These are phyloP conservation scores for Mactromeris polynyma DNA, from an alignment of 2,888 invertebrate genomes.

Conservation along the genomic window DNA sequence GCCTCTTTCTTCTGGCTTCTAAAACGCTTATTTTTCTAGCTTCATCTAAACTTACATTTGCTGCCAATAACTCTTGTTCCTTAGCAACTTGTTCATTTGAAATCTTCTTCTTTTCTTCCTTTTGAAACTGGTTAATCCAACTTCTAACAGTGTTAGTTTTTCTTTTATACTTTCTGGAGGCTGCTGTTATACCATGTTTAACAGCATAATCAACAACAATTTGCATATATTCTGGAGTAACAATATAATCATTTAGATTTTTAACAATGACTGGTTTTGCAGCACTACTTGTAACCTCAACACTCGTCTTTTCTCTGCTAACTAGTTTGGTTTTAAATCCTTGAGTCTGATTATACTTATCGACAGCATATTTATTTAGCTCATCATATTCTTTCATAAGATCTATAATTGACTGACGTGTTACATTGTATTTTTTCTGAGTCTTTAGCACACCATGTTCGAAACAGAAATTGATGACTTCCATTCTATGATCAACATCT, in stretches of 20 bases:
- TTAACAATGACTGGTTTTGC: constrained; percentile 44
- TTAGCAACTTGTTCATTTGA: constrained; percentile 44
- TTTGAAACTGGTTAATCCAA: constrained; percentile 56
- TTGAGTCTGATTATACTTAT: constrained; percentile 40
- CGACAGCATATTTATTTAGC: constrained; percentile 47
- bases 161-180: constrained; percentile 59
- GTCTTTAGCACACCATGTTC: constrained; percentile 65
- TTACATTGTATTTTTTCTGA: constrained; percentile 60
- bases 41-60: constrained; percentile 40
- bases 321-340: constrained; percentile 56
- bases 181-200: constrained; percentile 67
- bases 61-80: constrained; percentile 43
- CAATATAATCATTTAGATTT: constrained; percentile 63
- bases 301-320: constrained; percentile 67
- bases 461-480: constrained; percentile 59
- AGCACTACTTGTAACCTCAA: constrained; percentile 46
- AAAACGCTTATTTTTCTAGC: constrained; percentile 37
- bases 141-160: constrained; percentile 57
- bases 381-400: constrained; percentile 67
- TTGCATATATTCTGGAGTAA: constrained; percentile 62
- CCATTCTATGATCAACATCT: constrained; percentile 49
- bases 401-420: constrained; percentile 63
- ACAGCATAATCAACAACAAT: constrained; percentile 65
- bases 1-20: constrained; percentile 43
- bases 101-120: constrained; percentile 41